Base-by-base conservation (phyloP, 2,113 vertebrate species). In the Scartelaos histophorus region DNA sequence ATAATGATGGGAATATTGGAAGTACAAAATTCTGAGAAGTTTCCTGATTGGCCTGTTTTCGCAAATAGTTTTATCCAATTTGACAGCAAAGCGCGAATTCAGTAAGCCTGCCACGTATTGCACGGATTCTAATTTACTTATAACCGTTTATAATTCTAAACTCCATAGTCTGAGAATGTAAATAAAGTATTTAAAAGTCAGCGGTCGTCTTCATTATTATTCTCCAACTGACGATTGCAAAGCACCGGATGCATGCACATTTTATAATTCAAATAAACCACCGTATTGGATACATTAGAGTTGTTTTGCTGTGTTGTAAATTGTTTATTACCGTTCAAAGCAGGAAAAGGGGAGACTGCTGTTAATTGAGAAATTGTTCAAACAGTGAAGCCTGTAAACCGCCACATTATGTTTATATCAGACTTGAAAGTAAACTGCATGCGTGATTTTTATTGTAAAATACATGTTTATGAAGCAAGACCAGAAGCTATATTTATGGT, bases 381-480 rank as follows among this genome's bases (percentile, higher is more conserved):
- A 54, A 66, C 46, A 66, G 13, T 62, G 13, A 1, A 64, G 24
- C 60, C 64, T 66, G 74, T 35, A 51, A 80, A 75, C 11, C 70
- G 25, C 34, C 35, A 35, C 22, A 54, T 29, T 64, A 75, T n/a
- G 46, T 38, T 38, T 64, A n/a, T 38, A 35, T 16, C 16, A n/a
- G 61, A 64, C 17, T 17, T 19, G 17, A 12, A 38, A 38, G 61
- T 12, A 38, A 43, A 64, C 61, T n/a, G 34, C 61, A 38, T 16
- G 19, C 43, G 34, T 38, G 34, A 17, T 9, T 38, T 43, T 38
- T 38, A 12, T 5, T 12, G 17, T 7, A 21, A 38, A n/a, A 35
- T 60, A 76, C 34, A 11, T 64, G 61, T 71, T 56, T 19, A 73
- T 81, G 49, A n/a, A 19, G n/a, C 56, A 25, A 15, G 56, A 58